These are phyloP conservation scores for Microplitis demolitor DNA, from an alignment of 1,140 invertebrate genomes.

Conservation along the genomic window DNA sequence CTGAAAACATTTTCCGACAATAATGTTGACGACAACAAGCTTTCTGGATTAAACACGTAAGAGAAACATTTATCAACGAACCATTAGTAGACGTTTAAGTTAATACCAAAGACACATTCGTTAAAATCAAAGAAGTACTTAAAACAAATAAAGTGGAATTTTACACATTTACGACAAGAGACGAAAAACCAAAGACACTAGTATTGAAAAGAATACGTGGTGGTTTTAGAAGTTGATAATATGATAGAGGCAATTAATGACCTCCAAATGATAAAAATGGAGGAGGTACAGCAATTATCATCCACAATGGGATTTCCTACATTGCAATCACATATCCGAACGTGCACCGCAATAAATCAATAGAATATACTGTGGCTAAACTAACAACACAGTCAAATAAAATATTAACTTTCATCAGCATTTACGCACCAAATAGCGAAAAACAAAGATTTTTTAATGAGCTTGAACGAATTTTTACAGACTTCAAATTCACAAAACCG, in stretches of 20 bases:
- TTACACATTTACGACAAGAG: slow-evolving; percentile 2
- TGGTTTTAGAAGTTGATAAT: not conserved
- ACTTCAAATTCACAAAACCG: not conserved
- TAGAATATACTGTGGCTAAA: slow-evolving; percentile 43
- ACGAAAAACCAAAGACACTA: not conserved
- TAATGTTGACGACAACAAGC: no score
- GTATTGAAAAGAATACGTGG: slow-evolving; percentile 6
- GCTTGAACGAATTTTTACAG: not conserved
- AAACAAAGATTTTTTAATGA: slow-evolving; percentile 3
- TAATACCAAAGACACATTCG: no score
- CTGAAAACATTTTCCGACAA: no score
- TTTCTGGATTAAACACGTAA: no score
- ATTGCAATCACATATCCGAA: not conserved
- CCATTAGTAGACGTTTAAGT: no score
- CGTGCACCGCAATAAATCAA: not conserved
- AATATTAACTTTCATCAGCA: slow-evolving; percentile 1
- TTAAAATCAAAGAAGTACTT: not conserved
- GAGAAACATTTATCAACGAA: no score
- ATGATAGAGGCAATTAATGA: not conserved
- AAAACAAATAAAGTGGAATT: not conserved
- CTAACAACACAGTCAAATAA: slow-evolving; percentile 15
- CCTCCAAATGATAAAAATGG: not conserved
- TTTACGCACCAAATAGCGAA: slow-evolving; percentile 11
- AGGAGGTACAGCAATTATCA: slow-evolving; percentile 22
- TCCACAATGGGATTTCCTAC: not conserved